Percentiles rank a stretch among this genome's conserved stretches.
Conservation (phyloP, 2,888 invertebrate species). For the Drosophila cracens region DNA sequence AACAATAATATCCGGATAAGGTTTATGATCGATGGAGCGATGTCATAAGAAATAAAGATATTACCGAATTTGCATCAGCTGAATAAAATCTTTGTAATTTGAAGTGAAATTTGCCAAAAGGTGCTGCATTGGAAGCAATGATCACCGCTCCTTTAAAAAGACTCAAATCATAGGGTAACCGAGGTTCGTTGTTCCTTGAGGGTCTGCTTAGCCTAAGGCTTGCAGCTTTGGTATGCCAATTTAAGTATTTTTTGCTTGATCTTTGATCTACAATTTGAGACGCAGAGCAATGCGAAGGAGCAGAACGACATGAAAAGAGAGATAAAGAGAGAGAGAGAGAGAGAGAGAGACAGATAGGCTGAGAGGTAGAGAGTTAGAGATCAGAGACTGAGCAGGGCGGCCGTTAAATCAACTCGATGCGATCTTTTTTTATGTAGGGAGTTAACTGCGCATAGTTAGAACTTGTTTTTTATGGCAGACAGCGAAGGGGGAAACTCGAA, state of each 20-base stretch:
- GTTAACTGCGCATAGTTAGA: constrained; percentile 64
- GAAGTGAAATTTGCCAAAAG: background rate
- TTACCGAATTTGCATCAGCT: background rate
- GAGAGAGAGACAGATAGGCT: constrained; percentile 1
- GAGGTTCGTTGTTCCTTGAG: constrained; percentile 56
- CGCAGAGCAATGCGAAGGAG: constrained; percentile 63
- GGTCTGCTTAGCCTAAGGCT: constrained; percentile 41
- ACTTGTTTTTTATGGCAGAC: constrained; percentile 67
- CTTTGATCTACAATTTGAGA: constrained; percentile 81
- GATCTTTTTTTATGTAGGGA: constrained; percentile 73
- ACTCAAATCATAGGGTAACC: constrained; percentile 66
- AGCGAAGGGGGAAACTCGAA: background rate
- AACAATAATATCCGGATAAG: background rate
- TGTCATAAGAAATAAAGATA: background rate
- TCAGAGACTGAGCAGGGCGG: constrained; percentile 66
- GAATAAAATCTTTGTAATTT: background rate
- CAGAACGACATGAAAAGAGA: constrained; percentile 13
- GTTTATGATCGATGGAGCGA: background rate
- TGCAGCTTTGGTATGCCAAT: constrained; percentile 71
- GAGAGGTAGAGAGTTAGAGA: constrained; percentile 17
- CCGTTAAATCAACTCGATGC: constrained; percentile 78
- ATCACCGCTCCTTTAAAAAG: constrained; percentile 8
- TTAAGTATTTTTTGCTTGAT: constrained; percentile 73
- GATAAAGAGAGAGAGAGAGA: background rate
- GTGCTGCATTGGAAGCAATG: constrained; percentile 4